Evolutionary conservation across 23 tunicate species (phyloP).

Genomic region (Botrylloides violaceus): DNA sequence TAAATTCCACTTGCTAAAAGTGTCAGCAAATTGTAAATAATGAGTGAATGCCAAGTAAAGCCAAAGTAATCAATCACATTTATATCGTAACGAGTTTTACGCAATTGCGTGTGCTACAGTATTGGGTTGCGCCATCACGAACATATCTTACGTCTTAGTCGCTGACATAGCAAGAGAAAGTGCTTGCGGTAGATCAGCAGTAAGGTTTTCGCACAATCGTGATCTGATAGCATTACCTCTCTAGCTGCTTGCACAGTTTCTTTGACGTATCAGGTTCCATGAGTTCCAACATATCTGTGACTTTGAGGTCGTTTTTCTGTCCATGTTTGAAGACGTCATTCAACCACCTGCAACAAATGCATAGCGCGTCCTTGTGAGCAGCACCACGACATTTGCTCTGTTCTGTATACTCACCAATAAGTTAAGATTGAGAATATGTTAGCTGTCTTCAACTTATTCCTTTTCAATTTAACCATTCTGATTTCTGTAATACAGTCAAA

Average conservation of each 20-base stretch:
- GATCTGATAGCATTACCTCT: constrained; percentile 18
- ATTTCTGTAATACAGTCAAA: too few species aligned
- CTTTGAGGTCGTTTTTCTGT: constrained; percentile 24
- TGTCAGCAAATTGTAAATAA: too few species aligned
- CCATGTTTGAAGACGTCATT: constrained; percentile 45
- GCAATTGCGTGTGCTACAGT: too few species aligned
- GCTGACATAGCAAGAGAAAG: too few species aligned
- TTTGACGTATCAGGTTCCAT: constrained; percentile 25
- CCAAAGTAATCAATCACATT: too few species aligned
- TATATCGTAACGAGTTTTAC: too few species aligned
- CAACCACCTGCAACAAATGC: constrained; percentile 47
- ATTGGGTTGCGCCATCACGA: too few species aligned
- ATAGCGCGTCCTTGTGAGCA: background rate
- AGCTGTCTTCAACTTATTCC: background rate
- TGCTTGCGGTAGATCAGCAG: too few species aligned
- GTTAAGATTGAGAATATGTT: background rate
- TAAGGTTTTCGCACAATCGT: background rate
- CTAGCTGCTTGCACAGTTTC: constrained; percentile 19
- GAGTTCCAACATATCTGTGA: constrained; percentile 43
- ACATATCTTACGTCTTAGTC: too few species aligned
- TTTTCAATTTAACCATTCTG: background rate
- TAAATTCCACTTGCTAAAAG: background rate
- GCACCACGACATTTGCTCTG: background rate
- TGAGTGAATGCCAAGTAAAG: too few species aligned
- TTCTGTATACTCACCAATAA: background rate